Base-by-base conservation (phyloP, 2,888 invertebrate genomes). In the Drosophila kokeensis region DNA sequence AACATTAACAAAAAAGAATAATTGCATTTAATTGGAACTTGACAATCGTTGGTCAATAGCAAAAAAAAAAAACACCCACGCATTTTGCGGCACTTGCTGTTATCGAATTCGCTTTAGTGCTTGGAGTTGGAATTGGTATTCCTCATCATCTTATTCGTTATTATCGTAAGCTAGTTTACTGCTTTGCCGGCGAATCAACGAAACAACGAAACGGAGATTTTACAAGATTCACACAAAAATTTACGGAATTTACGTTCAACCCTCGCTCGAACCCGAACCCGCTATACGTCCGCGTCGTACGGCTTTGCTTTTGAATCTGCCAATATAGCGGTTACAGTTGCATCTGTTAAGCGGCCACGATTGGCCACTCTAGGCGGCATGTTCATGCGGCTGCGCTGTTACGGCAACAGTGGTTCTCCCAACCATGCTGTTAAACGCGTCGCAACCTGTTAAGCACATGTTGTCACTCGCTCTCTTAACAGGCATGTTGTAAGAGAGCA, bases 291-390 rank as follows among this genome's bases (percentile, higher is more conserved):
- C 72, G 78, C 78, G 58, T 71, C 77, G 78, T 53, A 68, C 53
- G 78, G 65, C 67, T 72, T 72, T 63, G 72, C 77, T 68, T 81
- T 76, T 71, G 81, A 76, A 76, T 78, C 78, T 78, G 81, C 68
- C 71, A 81, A 80, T 81, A 81, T 52, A 15, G 58, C 32, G 64
- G 29, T 30, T 11, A 62, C 67, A 71, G 76, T 50, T 63, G 66
- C 52, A 38, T 13, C 71, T 63, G 76, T 70, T 67, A 60, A 8
- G 34, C 49, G 38, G 7, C 32, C 50, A 21, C 10, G 27, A 13
- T 24, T 55, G n/a, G n/a, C 5, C 18, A 15, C 2, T 11, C n/a
- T 3, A 15, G 13, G n/a, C 40, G 55, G 29, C 40, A 11, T 54
- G 53, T 24, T 36, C 18, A 7, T 18, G 18, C 32, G 18, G 7